phyloP scores from a whole-genome alignment of 2,113 vertebrate species.

The Ceyx melanurus region DNA sequence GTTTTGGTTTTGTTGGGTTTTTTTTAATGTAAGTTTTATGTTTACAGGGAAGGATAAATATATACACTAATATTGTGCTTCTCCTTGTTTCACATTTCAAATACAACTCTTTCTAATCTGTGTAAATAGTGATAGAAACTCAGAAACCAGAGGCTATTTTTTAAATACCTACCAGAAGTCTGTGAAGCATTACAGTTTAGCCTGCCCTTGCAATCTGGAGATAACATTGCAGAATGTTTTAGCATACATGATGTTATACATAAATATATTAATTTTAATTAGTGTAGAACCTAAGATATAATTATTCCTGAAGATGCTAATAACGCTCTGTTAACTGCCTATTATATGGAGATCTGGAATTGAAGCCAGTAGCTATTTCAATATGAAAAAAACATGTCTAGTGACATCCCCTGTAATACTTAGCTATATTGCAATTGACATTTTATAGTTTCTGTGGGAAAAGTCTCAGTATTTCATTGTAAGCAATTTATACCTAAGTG shows the following conservation, averaged over 20 bases:
- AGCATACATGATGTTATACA: not conserved
- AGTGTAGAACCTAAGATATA: not conserved
- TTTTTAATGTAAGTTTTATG: not conserved
- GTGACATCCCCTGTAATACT: not conserved
- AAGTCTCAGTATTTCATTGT: not conserved
- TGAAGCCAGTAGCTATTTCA: not conserved
- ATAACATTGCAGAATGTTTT: conserved; percentile 15
- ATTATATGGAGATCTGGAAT: not conserved
- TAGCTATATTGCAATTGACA: not conserved
- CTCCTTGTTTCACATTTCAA: not conserved
- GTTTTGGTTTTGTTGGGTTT: not conserved
- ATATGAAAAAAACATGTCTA: not conserved
- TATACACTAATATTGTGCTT: not conserved
- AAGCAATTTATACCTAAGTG: not conserved
- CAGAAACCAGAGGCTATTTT: not conserved
- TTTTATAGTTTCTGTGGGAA: not conserved
- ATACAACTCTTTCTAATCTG: not conserved
- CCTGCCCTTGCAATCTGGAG: conserved; percentile 44
- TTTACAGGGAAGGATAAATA: conserved; percentile 6
- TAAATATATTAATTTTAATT: not conserved
- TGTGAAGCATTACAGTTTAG: not conserved
- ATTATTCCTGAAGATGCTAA: not conserved
- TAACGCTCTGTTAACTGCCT: not conserved
- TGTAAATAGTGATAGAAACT: not conserved
- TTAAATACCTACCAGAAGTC: not conserved